Base-by-base conservation (phyloP, 1,140 invertebrate species). In the Ceratina australensis region DNA sequence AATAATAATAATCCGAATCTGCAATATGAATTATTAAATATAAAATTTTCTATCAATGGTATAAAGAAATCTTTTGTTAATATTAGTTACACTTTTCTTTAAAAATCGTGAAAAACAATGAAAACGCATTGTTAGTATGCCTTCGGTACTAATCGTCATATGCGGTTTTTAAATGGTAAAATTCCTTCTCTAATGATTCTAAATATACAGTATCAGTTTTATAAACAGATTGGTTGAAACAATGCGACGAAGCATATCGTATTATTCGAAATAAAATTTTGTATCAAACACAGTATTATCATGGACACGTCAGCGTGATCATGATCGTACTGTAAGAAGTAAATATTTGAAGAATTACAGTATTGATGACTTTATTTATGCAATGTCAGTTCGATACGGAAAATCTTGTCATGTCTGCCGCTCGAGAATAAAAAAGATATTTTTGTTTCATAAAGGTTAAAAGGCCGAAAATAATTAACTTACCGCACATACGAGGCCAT, bases 1-100 rank as follows among this genome's bases (percentile, higher is more conserved):
- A 90, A 63, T 74, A 87, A 73, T 12, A 85, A 77, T 72, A 91
- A 85, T 24, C 87, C 88, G 64, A 91, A 84, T 79, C 91, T 92
- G 81, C 0, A 88, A 91, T 61, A 54, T 7, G 4, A 61, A 61
- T 61, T n/a, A 52, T 15, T 47, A 52, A 60, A 20, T 2, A 3
- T 22, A 42, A 71, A 24, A 24, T n/a, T 20, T 63, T 20, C 3
- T 47, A 4, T 77, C 52, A 28, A 10, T 18, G 4, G 8, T 15
- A 22, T 3, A 2, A 13, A 5, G 18, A 20, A 18, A 18, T n/a
- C 33, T 28, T 28, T 50, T 28, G 22, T 54, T 20, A 13, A 49
- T 16, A 26, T 24, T 15, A 16, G 73, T 79, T 83, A 79, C 50
- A 75, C 83, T 67, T 68, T 42, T 72, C 5, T 49, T 16, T 12